Conservation (phyloP, 2,797 vertebrate species). For the Dipus sagitta region DNA sequence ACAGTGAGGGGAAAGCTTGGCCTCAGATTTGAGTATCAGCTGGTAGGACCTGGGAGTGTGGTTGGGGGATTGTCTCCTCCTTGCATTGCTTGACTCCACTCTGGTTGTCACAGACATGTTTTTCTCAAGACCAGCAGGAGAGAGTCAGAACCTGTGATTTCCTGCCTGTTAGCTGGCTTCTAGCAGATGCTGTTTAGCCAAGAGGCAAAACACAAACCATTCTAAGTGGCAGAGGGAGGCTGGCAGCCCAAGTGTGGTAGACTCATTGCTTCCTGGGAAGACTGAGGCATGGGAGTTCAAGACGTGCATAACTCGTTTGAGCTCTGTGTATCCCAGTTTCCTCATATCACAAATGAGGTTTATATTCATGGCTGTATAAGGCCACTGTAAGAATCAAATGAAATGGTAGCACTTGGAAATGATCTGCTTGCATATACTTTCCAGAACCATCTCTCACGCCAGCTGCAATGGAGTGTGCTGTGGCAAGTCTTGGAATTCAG, state of each 20-base stretch:
- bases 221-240: neutral
- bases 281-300: neutral
- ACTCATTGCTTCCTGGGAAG: constrained; percentile 34
- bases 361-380: neutral
- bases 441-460: constrained; percentile 7
- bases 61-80: neutral
- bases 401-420: neutral
- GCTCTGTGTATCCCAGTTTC: neutral
- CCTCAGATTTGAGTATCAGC: neutral
- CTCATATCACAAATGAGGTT: neutral
- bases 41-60: neutral
- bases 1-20: neutral
- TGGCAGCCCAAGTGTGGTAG: neutral
- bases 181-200: constrained; percentile 37
- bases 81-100: neutral
- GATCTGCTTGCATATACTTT: constrained; percentile 5
- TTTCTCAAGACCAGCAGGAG: constrained; percentile 3
- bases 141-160: neutral
- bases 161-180: constrained; percentile 47
- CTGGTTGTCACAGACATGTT: neutral
- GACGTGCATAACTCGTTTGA: neutral
- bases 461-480: neutral
- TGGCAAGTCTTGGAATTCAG: constrained; percentile 5
- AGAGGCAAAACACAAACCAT: neutral
- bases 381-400: constrained; percentile 10